These are phyloP conservation scores for Torymus auratus DNA, from an alignment of 2,888 invertebrate species.

Conservation along the genomic window DNA sequence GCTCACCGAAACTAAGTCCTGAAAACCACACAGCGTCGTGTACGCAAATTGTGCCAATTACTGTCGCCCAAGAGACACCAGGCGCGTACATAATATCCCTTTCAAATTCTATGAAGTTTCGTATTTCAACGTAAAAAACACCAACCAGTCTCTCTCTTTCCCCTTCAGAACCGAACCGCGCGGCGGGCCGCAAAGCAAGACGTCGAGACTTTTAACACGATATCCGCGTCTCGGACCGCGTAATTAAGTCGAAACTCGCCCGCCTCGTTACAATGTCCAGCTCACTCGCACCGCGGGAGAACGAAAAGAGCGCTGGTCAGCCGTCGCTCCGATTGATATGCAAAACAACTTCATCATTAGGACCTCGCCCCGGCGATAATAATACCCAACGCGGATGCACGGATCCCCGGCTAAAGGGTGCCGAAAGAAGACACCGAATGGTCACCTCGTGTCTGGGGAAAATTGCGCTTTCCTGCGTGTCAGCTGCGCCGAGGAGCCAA, in stretches of 20 bases:
- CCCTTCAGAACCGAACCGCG: neutral
- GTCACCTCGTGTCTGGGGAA: slow-evolving; percentile 19
- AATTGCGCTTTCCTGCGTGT: slow-evolving; percentile 44
- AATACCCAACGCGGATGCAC: neutral
- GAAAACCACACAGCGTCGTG: too few species aligned
- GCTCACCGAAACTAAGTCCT: too few species aligned
- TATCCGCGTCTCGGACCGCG: slow-evolving; percentile 24
- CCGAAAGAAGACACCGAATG: slow-evolving; percentile 30
- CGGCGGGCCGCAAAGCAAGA: slow-evolving; percentile 1
- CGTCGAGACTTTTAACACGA: slow-evolving; percentile 32
- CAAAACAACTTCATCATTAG: slow-evolving; percentile 71
- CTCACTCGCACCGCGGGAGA: neutral
- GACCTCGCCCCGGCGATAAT: slow-evolving; percentile 45
- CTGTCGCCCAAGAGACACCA: too few species aligned
- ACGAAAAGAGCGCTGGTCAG: slow-evolving; percentile 22
- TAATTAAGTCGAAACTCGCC: slow-evolving; percentile 23
- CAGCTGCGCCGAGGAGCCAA: slow-evolving; percentile 43
- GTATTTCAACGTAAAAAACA: slow-evolving; percentile 1
- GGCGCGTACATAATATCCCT: neutral
- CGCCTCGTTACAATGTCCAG: slow-evolving; percentile 1
- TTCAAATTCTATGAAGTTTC: neutral
- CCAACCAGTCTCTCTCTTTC: neutral
- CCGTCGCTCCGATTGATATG: slow-evolving; percentile 68
- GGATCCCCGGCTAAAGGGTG: neutral
- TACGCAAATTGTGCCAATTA: too few species aligned